A percentile compares a stretch with the other conserved stretches of the same genome.
Conservation (phyloP, 2,888 invertebrate species). For the Trichogramma dendrolimi region DNA sequence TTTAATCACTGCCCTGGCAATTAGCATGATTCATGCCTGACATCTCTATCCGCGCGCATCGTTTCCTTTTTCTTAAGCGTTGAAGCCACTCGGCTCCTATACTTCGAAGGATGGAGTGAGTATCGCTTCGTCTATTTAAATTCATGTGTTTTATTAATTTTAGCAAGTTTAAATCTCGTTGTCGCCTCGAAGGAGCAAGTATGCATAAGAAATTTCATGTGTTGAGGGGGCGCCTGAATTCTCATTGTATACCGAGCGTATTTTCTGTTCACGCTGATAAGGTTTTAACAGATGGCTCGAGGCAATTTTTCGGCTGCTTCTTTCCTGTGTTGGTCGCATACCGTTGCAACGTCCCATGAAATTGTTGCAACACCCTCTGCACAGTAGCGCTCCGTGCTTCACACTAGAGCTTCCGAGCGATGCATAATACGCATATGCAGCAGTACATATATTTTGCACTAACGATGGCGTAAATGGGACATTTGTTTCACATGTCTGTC, state of each 20-base stretch:
- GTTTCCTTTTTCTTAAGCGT: no score
- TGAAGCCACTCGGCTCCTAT: no score
- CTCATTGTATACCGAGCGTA: not conserved
- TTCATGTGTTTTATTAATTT: no score
- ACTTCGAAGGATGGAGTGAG: no score
- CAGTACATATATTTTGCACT: no score
- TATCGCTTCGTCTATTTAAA: no score
- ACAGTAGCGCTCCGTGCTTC: not conserved
- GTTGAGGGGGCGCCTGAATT: not conserved
- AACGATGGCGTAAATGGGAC: slow-evolving; percentile 15
- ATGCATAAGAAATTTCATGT: not conserved
- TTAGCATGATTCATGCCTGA: slow-evolving; percentile 48
- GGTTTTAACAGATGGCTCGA: slow-evolving; percentile 2
- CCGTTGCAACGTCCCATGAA: slow-evolving; percentile 44
- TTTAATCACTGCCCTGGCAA: slow-evolving; percentile 45
- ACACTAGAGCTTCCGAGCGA: not conserved
- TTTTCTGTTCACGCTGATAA: not conserved
- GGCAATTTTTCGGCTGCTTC: slow-evolving; percentile 16
- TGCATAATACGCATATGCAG: slow-evolving; percentile 4
- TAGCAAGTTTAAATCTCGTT: no score
- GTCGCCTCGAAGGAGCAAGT: not conserved
- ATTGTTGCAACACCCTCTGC: slow-evolving; percentile 34
- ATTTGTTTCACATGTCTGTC: slow-evolving; percentile 15
- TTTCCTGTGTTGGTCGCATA: slow-evolving; percentile 36
- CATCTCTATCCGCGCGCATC: slow-evolving; percentile 38